phyloP scores from a whole-genome alignment of 2,113 vertebrate genomes.

The Acrocephalus arundinaceus region DNA sequence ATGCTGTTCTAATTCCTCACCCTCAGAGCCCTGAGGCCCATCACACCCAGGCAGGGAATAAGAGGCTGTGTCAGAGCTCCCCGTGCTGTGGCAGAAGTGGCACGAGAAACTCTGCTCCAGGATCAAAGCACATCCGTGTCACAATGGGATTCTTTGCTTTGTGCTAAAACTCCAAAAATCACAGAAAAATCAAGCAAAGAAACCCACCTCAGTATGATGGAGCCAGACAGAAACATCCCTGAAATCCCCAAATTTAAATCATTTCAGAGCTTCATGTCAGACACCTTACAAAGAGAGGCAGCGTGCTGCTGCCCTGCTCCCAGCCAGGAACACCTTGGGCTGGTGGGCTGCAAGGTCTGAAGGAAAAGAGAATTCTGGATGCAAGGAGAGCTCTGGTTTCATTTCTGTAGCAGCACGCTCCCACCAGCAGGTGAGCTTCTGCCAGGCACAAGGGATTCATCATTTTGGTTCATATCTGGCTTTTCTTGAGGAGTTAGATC shows the following conservation, averaged over 20 bases:
- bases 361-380: background rate
- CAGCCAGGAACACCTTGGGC: background rate
- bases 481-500: background rate
- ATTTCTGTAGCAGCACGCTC: background rate
- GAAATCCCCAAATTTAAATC: background rate
- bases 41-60: background rate
- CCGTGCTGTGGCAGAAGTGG: accelerated
- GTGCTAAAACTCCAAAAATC: background rate
- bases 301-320: background rate
- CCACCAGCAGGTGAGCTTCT: background rate
- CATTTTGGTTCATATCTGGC: background rate
- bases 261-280: background rate
- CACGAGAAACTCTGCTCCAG: background rate
- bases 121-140: background rate
- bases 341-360: background rate
- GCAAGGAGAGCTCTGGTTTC: background rate
- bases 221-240: background rate
- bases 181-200: background rate
- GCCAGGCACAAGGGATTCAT: background rate
- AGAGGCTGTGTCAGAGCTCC: background rate
- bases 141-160: background rate
- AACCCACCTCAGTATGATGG: background rate
- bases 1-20: background rate
- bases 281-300: background rate
- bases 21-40: background rate